Evolutionary conservation across 1,140 invertebrate genomes (phyloP).

Genomic region (Pseudomyrmex sp.): DNA sequence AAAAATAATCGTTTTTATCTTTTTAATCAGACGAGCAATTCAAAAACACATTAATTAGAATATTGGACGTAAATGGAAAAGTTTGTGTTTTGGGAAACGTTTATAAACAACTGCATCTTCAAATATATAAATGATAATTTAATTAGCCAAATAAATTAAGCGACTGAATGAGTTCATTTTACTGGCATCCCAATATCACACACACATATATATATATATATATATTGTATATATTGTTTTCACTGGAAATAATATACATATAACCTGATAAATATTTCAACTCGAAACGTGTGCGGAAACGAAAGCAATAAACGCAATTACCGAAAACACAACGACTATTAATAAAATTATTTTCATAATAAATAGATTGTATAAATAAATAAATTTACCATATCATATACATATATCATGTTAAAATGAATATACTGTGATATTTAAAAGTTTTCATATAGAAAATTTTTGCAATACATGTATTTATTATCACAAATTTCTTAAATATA

Average conservation of each 20-base stretch:
- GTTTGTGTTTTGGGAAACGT: background rate
- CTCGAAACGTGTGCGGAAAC: background rate
- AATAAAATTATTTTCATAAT: conserved; percentile 2
- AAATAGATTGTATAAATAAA: background rate
- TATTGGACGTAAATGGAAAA: background rate
- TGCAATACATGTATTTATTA: no score
- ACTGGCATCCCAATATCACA: background rate
- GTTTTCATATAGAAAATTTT: no score
- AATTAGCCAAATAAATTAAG: background rate
- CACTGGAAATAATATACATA: background rate
- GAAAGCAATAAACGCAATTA: background rate
- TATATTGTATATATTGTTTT: background rate
- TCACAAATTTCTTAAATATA: no score
- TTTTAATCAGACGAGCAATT: background rate
- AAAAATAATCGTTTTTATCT: no score
- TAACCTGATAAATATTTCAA: conserved; percentile 16
- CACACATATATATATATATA: background rate
- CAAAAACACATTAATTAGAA: background rate
- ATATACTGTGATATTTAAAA: no score
- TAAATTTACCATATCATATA: background rate
- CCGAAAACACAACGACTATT: background rate
- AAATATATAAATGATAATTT: background rate
- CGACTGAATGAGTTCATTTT: background rate
- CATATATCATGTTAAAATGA: no score
- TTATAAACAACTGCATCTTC: background rate